Percentiles rank a stretch among this genome's conserved stretches.
These are phyloP conservation scores for Mimas tiliae DNA, from an alignment of 2,888 invertebrate genomes.

Conservation along the genomic window DNA sequence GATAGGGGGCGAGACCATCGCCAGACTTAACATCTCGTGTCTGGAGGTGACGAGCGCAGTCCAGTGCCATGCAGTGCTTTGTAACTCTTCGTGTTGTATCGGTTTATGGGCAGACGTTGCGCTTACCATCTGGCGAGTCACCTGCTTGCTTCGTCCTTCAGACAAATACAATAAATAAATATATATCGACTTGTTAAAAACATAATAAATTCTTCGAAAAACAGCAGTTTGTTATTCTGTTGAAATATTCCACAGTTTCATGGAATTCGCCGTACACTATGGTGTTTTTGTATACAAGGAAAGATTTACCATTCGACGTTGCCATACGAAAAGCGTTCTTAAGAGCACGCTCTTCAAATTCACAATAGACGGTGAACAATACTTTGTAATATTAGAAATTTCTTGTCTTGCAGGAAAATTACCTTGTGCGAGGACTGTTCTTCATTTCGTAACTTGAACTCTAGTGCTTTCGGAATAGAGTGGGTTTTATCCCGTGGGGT, in stretches of 20 bases:
- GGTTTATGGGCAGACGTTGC: too few species aligned
- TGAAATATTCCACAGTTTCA: background rate
- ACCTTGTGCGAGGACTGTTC: constrained; percentile 33
- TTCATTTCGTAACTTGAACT: constrained; percentile 3
- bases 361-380: constrained; percentile 32
- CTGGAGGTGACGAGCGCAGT: too few species aligned
- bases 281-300: background rate
- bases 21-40: too few species aligned
- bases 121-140: too few species aligned
- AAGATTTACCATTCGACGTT: background rate
- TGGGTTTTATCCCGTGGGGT: constrained; percentile 10
- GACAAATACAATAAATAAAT: too few species aligned
- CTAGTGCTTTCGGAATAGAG: constrained; percentile 6
- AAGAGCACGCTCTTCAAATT: background rate
- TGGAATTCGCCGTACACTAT: background rate
- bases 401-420: constrained; percentile 50
- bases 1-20: too few species aligned
- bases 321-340: constrained; percentile 9
- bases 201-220: too few species aligned
- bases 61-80: too few species aligned
- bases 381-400: constrained; percentile 52
- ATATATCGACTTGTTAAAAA: too few species aligned
- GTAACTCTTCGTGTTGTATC: too few species aligned
- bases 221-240: background rate
- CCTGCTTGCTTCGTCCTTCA: too few species aligned